Evolutionary conservation across 1,140 invertebrate species (phyloP).

Genomic region (Musca domestica): DNA sequence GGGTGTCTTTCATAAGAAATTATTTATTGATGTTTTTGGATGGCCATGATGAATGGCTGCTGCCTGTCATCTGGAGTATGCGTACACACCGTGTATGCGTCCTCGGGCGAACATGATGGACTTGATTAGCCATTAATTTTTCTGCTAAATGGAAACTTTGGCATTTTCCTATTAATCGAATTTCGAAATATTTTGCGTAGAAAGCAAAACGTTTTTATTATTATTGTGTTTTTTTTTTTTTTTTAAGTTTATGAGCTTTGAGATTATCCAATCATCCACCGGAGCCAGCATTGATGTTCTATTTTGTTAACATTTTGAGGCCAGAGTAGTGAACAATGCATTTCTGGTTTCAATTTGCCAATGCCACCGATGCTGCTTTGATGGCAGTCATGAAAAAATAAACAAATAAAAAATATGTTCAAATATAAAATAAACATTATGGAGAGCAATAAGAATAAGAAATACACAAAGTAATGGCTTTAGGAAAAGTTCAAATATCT

Average conservation of each 20-base stretch:
- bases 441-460: conserved; percentile 22
- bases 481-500: conserved; percentile 7
- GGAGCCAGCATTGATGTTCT: not conserved
- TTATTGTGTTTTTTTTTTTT: not conserved
- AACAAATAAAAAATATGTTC: conserved; percentile 24
- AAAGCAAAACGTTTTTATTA: conserved; percentile 18
- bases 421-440: conserved; percentile 29
- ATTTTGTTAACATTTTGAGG: not conserved
- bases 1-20: not conserved
- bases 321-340: conserved; percentile 7
- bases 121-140: conserved; percentile 22
- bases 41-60: not conserved
- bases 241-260: conserved; percentile 19
- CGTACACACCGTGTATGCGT: not conserved
- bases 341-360: not conserved
- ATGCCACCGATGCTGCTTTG: not conserved
- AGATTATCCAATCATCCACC: conserved; percentile 10
- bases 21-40: not conserved
- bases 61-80: not conserved
- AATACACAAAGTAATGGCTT: conserved; percentile 22
- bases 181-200: conserved; percentile 21
- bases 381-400: conserved; percentile 24
- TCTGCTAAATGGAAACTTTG: not conserved
- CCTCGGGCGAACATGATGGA: not conserved
- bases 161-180: conserved; percentile 22